A percentile compares a stretch with the other conserved stretches of the same genome.
Evolutionary conservation across 2,888 invertebrate species (phyloP).

Genomic region (Ganaspis brasiliensis): DNA sequence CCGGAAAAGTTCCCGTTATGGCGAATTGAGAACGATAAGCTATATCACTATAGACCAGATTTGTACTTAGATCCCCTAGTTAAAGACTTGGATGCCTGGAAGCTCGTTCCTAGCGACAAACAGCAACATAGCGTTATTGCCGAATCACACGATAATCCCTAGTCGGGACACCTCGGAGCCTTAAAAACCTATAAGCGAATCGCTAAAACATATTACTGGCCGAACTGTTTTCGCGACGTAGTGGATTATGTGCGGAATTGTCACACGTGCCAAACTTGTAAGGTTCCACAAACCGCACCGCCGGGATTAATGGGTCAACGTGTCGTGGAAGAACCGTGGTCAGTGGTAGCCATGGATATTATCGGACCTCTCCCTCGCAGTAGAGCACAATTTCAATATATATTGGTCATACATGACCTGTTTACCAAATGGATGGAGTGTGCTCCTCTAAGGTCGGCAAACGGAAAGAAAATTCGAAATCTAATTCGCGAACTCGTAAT

Average conservation of each 20-base stretch:
- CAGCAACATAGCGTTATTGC: neutral
- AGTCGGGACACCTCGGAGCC: slow-evolving; percentile 14
- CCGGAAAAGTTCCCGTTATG: neutral
- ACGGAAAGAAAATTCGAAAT: slow-evolving; percentile 30
- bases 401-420: no score
- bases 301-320: neutral
- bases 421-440: slow-evolving; percentile 41
- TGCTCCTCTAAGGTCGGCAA: slow-evolving; percentile 33
- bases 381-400: no score
- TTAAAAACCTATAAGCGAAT: slow-evolving; percentile 32
- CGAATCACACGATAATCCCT: neutral
- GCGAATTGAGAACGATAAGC: neutral
- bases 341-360: no score
- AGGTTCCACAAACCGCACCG: neutral
- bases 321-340: neutral
- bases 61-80: neutral
- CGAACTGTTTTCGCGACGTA: neutral
- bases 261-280: neutral
- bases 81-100: neutral
- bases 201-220: slow-evolving; percentile 5
- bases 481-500: slow-evolving; percentile 12
- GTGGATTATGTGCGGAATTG: slow-evolving; percentile 7
- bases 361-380: no score
- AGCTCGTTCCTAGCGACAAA: neutral
- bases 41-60: neutral